A percentile compares a stretch with the other conserved stretches of the same genome.
Evolutionary conservation across 2,797 vertebrate genomes (phyloP).

Genomic region (Enteromius treurensis): DNA sequence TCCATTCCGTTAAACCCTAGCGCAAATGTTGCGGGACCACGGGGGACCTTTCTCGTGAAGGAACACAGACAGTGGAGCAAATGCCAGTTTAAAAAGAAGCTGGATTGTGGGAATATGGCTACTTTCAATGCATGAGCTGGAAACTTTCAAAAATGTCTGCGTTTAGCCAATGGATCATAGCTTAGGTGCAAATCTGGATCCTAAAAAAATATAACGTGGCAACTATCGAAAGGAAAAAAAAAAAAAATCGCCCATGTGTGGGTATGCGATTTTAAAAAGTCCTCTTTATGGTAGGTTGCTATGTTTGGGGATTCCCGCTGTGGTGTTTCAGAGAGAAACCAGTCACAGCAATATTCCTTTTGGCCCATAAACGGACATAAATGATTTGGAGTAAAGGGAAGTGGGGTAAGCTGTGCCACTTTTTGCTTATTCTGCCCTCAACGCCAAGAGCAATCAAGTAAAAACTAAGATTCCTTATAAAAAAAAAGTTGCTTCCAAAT

Average conservation of each 20-base stretch:
- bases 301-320: conserved; percentile 25
- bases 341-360: conserved; percentile 28
- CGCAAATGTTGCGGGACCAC: conserved; percentile 76
- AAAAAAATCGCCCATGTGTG: conserved; percentile 19
- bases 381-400: conserved; percentile 9
- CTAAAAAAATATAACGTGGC: conserved; percentile 22
- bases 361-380: conserved; percentile 10
- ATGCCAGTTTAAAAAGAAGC: conserved; percentile 70
- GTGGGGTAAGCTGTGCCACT: neutral
- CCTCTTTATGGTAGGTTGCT: conserved; percentile 30
- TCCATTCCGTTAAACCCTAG: conserved; percentile 72
- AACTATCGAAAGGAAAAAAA: conserved; percentile 25
- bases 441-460: neutral
- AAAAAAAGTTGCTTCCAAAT: neutral
- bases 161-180: conserved; percentile 4
- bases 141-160: conserved; percentile 18
- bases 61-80: conserved; percentile 67
- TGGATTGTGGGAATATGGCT: conserved; percentile 1
- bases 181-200: neutral
- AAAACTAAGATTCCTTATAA: neutral
- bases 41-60: conserved; percentile 67
- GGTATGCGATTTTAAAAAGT: conserved; percentile 4
- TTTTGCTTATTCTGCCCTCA: neutral
- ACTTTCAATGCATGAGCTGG: conserved; percentile 4
- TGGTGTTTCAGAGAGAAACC: conserved; percentile 16